These are phyloP conservation scores for Malurus melanocephalus DNA, from an alignment of 2,113 vertebrate genomes.

Conservation along the genomic window DNA sequence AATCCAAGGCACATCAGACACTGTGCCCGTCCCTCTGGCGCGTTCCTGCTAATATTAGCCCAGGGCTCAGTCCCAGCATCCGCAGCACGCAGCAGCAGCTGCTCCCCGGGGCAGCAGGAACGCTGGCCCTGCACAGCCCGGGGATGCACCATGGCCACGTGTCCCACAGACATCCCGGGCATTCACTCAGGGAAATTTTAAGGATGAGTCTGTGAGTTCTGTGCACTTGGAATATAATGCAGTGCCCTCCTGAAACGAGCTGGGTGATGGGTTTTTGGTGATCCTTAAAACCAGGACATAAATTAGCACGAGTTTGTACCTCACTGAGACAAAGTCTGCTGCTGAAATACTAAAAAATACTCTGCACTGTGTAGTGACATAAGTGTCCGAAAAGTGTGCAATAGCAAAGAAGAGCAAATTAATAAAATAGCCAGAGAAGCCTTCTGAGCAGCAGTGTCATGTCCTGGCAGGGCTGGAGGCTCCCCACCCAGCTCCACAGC, in stretches of 20 bases:
- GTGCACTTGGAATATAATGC: not conserved
- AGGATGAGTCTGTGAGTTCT: not conserved
- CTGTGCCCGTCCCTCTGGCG: not conserved
- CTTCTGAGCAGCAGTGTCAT: not conserved
- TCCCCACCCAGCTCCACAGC: not conserved
- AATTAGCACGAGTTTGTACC: not conserved
- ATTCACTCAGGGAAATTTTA: not conserved
- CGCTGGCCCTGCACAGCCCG: not conserved
- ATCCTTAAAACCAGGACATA: not conserved
- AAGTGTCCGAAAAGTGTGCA: not conserved
- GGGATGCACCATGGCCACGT: not conserved
- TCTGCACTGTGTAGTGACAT: accelerated
- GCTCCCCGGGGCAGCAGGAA: not conserved
- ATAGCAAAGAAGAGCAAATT: not conserved
- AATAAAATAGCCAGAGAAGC: not conserved
- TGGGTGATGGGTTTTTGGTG: not conserved
- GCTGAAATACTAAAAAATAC: not conserved
- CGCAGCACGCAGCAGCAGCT: conserved; percentile 19
- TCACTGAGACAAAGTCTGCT: not conserved
- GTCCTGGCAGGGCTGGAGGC: not conserved
- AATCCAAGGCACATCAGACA: not conserved
- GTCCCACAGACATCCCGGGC: not conserved
- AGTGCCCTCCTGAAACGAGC: not conserved
- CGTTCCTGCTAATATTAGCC: conserved; percentile 61
- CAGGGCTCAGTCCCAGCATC: not conserved